Base-by-base conservation (phyloP, 1,140 invertebrate genomes). In the Asbolus verrucosus region DNA sequence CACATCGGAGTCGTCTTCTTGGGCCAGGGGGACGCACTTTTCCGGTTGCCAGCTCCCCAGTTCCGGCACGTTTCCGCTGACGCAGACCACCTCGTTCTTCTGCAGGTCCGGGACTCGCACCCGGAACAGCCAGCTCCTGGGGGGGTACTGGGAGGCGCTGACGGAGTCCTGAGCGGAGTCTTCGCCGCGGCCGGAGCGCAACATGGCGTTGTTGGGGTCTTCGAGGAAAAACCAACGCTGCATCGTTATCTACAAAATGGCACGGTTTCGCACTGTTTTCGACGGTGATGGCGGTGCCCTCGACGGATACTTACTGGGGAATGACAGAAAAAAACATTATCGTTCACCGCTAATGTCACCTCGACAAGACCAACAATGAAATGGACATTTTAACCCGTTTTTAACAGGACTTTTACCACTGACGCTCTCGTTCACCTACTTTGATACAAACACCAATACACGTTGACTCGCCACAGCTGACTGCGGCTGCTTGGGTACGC, bases 211-310 rank as follows among this genome's bases (percentile, higher is more conserved):
- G 63, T 79, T 82, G 9, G 75, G 78, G 67, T 85, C 80, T 75
- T 85, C 80, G 46, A 85, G 75, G 76, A 84, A 86, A 80, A 86
- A 85, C 83, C 84, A 85, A 67, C 81, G 79, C 80, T 86, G 85
- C 84, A 86, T 86, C 74, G 50, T 30, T 36, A 61, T 61, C 54
- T 19, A 36, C 18, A 62, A 62, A 62, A 39, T 62, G 16, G 36
- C 14, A 62, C 59, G 31, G n/a, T n/a, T n/a, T n/a, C n/a, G n/a
- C n/a, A n/a, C n/a, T n/a, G 16, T 62, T 62, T 21, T 5, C 30
- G 30, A 30, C 13, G 9, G 3, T 24, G 36, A 19, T 54, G 8
- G 15, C 43, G 8, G 24, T 36, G n/a, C n/a, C n/a, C n/a, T n/a
- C n/a, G n/a, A n/a, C n/a, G n/a, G n/a, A 65, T 27, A 27, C 24